Evolutionary conservation across 2,113 vertebrate genomes (phyloP), one percentile per base, ranked within the genome.

Genomic region (Istiophorus platypterus): DNA sequence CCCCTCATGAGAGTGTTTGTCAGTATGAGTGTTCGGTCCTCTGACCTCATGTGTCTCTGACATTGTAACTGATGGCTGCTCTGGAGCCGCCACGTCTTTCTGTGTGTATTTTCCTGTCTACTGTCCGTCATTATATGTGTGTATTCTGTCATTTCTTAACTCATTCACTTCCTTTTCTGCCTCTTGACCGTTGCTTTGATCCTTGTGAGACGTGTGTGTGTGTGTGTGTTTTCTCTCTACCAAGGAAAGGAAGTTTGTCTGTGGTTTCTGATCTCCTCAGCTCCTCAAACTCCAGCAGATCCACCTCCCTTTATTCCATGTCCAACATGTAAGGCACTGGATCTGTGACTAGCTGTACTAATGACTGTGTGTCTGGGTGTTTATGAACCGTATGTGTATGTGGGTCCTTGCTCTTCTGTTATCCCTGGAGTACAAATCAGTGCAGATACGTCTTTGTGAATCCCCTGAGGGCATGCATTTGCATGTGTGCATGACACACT

Each of bases 201-300:
- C 80, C 34, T 52, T 78, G 82, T 12, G 20, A 83, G 80, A 39
- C 76, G 78, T 86, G 75, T 78, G 71, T 88, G 72, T 83, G 81
- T 78, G 85, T 87, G 85, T 92, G 86, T 90, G 69, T 92, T 89
- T 84, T 92, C 76, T 95, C 89, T 94, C 89, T 91, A 87, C 84
- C 82, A 95, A 95, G 95, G 95, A 95, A 96, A 94, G 95, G 94
- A 91, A 96, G 95, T 94, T 93, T 96, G 85, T 96, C 95, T 92
- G 89, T 94, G 93, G 88, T 96, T 90, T 95, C 94, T 93, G 95
- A 96, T 80, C 91, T 93, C 61, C 94, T 95, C 92, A 94, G 91
- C 92, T 95, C 91, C 82, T 92, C 94, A 93, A 92, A 94, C 93
- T 92, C 93, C 94, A 94, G 94, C 95, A 95, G 95, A 92, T 96